These are phyloP conservation scores for Drosophila mimica DNA, from an alignment of 2,888 invertebrate species.

Conservation along the genomic window DNA sequence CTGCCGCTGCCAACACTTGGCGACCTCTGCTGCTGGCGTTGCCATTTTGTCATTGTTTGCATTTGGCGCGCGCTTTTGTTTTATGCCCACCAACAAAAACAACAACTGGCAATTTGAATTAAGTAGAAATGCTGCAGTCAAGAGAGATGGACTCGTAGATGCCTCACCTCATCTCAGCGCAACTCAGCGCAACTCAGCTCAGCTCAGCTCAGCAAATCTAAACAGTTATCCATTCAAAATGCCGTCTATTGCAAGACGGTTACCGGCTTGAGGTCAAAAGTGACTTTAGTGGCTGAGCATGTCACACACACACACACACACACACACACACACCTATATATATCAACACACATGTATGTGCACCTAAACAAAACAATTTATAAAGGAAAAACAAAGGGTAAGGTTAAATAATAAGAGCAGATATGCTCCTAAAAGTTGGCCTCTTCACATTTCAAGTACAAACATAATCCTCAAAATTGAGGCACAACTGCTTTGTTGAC, in stretches of 20 bases:
- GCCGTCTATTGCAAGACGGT: background rate
- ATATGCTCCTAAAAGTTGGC: background rate
- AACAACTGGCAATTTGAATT: slow-evolving; percentile 39
- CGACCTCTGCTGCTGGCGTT: slow-evolving; percentile 66
- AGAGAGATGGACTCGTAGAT: slow-evolving; percentile 33
- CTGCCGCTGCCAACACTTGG: slow-evolving; percentile 58
- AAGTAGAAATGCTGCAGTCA: slow-evolving; percentile 27
- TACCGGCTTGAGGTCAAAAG: slow-evolving; percentile 8
- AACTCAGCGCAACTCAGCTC: background rate
- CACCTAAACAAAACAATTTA: background rate
- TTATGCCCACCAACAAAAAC: slow-evolving; percentile 45
- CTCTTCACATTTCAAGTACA: background rate
- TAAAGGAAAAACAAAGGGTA: background rate
- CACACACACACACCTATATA: background rate
- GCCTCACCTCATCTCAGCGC: background rate
- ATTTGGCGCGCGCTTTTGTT: slow-evolving; percentile 74
- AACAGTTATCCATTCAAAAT: slow-evolving; percentile 14
- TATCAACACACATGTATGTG: background rate
- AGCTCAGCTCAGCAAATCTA: slow-evolving; percentile 1
- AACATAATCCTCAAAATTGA: background rate
- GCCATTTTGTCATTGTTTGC: slow-evolving; percentile 79
- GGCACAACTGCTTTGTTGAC: background rate
- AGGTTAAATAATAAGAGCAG: background rate
- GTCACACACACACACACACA: background rate
- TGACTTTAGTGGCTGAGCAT: background rate